Base-by-base conservation (phyloP, 2,113 vertebrate genomes). In the Gila orcuttii region DNA sequence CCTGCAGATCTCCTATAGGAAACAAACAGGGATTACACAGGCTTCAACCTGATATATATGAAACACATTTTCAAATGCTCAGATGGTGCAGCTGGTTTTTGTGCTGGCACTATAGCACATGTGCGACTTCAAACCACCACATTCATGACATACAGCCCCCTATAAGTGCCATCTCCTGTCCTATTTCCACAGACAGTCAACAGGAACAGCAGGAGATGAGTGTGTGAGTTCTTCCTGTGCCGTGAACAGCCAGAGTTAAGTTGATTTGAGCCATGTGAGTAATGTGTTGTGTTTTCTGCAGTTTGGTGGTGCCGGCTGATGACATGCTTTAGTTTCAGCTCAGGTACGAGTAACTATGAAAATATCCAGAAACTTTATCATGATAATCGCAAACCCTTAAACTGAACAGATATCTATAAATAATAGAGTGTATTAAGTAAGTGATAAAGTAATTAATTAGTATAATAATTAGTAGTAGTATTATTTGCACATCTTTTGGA, bases 91-190 rank as follows among this genome's bases (percentile, higher is more conserved):
- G 28, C 17, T 55, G 28, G 0, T n/a, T 25, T 82, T 69, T 69
- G 25, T 36, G 28, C 17, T 21, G 2, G 6, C 9, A 66, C 79
- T n/a, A 15, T 28, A 68, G 45, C 6, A 52, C 45, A 66, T 25
- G 28, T 69, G 15, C 1, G 1, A 50, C 62, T 82, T 31, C 79
- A 82, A 69, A 28, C 62, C 15, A 33, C 19, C 13, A 19, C 8
- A 69, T 33, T 36, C 17, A 31, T 82, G 80, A 69, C 80, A 82
- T 82, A 13, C 59, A 64, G 12, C 17, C 45, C 17, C 28, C 15
- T 82, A 50, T 52, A 50, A 68, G 62, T 69, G 80, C 62, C 47
- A 82, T 82, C 25, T 66, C 80, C 80, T 82, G 80, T 82, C 62
- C 62, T 69, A 69, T 82, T 82, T 69, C 80, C 62, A 68, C 62